Percentiles rank a stretch among this genome's conserved stretches.
phyloP scores from a whole-genome alignment of 2,888 invertebrate genomes.

The Esperia sulphurella region DNA sequence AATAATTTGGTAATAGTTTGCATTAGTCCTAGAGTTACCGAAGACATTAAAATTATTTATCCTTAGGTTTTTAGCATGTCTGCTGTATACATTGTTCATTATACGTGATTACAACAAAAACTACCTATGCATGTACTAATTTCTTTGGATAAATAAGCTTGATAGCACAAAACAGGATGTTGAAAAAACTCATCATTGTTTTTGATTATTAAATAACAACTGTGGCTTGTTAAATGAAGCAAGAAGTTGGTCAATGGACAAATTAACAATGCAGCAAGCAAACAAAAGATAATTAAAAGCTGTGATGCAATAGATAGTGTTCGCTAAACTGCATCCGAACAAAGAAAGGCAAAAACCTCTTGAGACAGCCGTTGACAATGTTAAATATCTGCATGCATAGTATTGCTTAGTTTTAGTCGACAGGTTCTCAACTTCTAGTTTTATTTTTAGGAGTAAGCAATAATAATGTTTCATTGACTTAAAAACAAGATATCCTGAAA shows the following conservation, averaged over 20 bases:
- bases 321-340: slow-evolving; percentile 20
- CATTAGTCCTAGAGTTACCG: too few species aligned
- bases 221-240: slow-evolving; percentile 15
- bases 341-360: slow-evolving; percentile 22
- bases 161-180: slow-evolving; percentile 1
- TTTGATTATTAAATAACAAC: slow-evolving; percentile 7
- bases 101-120: too few species aligned
- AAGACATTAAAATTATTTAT: too few species aligned
- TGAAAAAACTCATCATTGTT: slow-evolving; percentile 6
- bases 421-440: too few species aligned
- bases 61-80: too few species aligned
- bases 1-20: too few species aligned
- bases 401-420: neutral
- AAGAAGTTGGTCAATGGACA: slow-evolving; percentile 58
- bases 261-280: slow-evolving; percentile 50
- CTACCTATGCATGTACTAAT: neutral
- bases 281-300: slow-evolving; percentile 55
- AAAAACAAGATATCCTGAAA: too few species aligned
- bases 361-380: neutral
- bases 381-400: neutral
- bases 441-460: too few species aligned
- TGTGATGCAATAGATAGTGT: slow-evolving; percentile 32
- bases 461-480: too few species aligned
- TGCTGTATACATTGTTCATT: too few species aligned
- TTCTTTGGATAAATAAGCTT: too few species aligned